Evolutionary conservation across 2,888 invertebrate species (phyloP), one percentile per base, ranked within the genome.

Genomic region (Clepsis dumicolana): DNA sequence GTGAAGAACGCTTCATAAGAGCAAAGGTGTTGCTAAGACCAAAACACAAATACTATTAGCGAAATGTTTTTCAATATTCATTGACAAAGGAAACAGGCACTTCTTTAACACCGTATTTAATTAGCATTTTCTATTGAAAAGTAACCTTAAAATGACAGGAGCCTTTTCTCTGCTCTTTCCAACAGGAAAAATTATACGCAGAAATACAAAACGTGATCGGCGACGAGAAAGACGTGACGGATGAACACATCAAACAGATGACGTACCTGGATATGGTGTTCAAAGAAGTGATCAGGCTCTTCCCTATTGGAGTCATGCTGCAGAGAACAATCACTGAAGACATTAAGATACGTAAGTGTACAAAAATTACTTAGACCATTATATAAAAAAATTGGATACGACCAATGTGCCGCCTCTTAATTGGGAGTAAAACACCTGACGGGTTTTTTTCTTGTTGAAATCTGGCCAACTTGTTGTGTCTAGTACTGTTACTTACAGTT

Each of bases 261-360:
- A 82, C 86, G 0, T 92, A 92, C 65, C 70, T 92, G 7, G 92
- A 92, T 2, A 89, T 89, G 89, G 86, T 82, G 4, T 90, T 90
- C 70, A 90, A 87, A 71, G 92, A 92, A 72, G 81, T 87, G 0
- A 25, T 92, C 2, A 75, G 92, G 0, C 75, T 92, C 41, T 92
- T 86, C 64, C 92, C 92, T 0, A 91, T 91, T 4, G 92, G 87
- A 2, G 88, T 86, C 1, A 76, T 86, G 67, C 65, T 92, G 60
- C 92, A 92, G 72, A 84, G 92, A 64, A 87, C 82, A 1, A 65
- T 91, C 0, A 73, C 70, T 12, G 88, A 90, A 70, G 91, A 92
- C 73, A 85, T 90, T 21, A 65, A 73, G 10, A 84, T 88, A 35
- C 84, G 91, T 91, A 79, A 50, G 62, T 32, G 62, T 16, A 32